Conservation (phyloP, 2,888 invertebrate genomes). For the Drosophila borborema region DNA sequence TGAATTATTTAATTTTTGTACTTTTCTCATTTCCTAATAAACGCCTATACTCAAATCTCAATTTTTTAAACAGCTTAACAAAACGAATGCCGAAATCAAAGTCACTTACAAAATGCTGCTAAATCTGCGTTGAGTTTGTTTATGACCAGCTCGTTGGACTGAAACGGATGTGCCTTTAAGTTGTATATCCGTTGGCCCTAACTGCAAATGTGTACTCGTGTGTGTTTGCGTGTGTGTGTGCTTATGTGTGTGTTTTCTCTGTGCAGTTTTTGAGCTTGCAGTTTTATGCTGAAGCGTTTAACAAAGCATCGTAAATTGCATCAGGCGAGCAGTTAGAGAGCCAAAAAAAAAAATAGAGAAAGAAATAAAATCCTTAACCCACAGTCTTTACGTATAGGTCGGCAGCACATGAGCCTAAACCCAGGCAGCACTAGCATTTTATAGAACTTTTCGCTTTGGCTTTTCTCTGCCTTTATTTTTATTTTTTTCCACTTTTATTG, state of each 20-base stretch:
- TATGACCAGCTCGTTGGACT: slow-evolving; percentile 61
- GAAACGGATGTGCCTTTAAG: slow-evolving; percentile 77
- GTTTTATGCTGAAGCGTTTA: slow-evolving; percentile 76
- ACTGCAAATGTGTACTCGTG: slow-evolving; percentile 11
- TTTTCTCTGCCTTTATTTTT: slow-evolving; percentile 5
- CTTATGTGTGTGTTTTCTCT: slow-evolving; percentile 14
- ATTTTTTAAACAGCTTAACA: not conserved
- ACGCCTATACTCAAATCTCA: not conserved
- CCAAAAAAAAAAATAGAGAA: slow-evolving; percentile 13
- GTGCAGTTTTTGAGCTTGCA: slow-evolving; percentile 57
- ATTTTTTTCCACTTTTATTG: slow-evolving; percentile 36
- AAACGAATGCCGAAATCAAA: not conserved
- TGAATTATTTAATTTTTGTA: too few relatives aligned
- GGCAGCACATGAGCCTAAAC: slow-evolving; percentile 32
- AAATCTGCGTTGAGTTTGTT: slow-evolving; percentile 66
- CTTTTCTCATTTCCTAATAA: too few relatives aligned
- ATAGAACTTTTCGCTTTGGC: slow-evolving; percentile 31
- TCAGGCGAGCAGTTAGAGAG: slow-evolving; percentile 56
- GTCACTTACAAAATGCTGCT: not conserved
- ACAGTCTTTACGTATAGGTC: slow-evolving; percentile 22
- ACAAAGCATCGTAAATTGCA: slow-evolving; percentile 79
- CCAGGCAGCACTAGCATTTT: slow-evolving; percentile 38
- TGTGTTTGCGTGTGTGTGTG: slow-evolving; percentile 13
- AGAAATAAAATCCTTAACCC: slow-evolving; percentile 20
- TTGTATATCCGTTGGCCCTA: slow-evolving; percentile 68